Conservation (phyloP, 2,113 vertebrate genomes). For the Ia io region DNA sequence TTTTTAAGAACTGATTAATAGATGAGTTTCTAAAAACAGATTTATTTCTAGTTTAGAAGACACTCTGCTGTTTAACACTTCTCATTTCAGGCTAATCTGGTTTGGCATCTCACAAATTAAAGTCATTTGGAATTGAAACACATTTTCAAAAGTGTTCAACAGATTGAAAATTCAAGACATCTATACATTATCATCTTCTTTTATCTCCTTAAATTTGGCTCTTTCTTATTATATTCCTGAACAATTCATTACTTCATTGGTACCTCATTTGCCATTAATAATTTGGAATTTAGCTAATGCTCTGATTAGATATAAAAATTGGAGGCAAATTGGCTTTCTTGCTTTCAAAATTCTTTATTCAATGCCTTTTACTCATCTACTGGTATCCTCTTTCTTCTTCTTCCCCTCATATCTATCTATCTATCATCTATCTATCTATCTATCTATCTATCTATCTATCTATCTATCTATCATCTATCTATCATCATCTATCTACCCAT, state of each 20-base stretch:
- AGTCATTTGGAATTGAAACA: constrained; percentile 43
- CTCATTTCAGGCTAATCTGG: neutral
- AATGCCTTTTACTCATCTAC: neutral
- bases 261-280: neutral
- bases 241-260: neutral
- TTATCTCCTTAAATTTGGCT: constrained; percentile 15
- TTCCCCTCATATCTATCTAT: neutral
- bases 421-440: neutral
- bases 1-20: constrained; percentile 50
- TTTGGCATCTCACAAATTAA: constrained; percentile 55
- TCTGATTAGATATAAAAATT: neutral
- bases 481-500: neutral
- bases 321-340: neutral
- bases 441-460: neutral
- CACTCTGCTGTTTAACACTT: neutral
- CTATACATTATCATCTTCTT: neutral
- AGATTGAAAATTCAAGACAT: constrained; percentile 38
- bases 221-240: neutral
- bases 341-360: constrained; percentile 14
- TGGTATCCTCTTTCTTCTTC: neutral
- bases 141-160: constrained; percentile 48
- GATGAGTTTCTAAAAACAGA: constrained; percentile 46
- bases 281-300: neutral
- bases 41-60: constrained; percentile 52
- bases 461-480: neutral